Evolutionary conservation across 2,888 invertebrate species (phyloP).

Genomic region (Horisme vitalbata): DNA sequence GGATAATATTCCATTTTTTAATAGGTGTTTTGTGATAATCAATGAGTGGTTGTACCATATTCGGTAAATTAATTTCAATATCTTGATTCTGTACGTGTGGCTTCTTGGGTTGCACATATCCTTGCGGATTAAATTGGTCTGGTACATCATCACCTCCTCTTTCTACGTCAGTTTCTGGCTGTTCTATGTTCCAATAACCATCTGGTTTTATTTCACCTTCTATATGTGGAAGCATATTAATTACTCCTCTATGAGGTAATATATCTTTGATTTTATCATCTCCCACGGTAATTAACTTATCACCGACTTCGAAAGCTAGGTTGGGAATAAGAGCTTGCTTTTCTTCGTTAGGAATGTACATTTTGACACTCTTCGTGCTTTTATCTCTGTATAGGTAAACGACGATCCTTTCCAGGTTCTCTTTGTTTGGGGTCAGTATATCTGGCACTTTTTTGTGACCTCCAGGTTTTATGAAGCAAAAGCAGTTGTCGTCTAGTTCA

Average conservation of each 20-base stretch:
- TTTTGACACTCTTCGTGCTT: conserved; percentile 35
- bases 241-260: conserved; percentile 11
- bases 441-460: conserved; percentile 32
- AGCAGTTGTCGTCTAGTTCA: conserved; percentile 33
- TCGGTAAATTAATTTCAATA: too few species aligned
- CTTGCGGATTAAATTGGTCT: background rate
- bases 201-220: background rate
- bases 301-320: conserved; percentile 42
- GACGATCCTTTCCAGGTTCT: conserved; percentile 51
- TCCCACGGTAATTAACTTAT: conserved; percentile 31
- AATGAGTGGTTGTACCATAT: too few species aligned
- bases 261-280: conserved; percentile 29
- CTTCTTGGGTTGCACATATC: too few species aligned
- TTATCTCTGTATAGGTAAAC: conserved; percentile 52
- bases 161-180: background rate
- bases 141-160: background rate
- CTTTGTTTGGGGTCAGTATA: conserved; percentile 28
- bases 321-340: conserved; percentile 59
- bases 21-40: too few species aligned
- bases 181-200: too few species aligned
- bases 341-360: conserved; percentile 49
- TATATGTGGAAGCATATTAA: background rate
- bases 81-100: too few species aligned
- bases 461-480: conserved; percentile 37
- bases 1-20: too few species aligned